Conservation (phyloP, 1,140 invertebrate species). For the Microplitis mediator region DNA sequence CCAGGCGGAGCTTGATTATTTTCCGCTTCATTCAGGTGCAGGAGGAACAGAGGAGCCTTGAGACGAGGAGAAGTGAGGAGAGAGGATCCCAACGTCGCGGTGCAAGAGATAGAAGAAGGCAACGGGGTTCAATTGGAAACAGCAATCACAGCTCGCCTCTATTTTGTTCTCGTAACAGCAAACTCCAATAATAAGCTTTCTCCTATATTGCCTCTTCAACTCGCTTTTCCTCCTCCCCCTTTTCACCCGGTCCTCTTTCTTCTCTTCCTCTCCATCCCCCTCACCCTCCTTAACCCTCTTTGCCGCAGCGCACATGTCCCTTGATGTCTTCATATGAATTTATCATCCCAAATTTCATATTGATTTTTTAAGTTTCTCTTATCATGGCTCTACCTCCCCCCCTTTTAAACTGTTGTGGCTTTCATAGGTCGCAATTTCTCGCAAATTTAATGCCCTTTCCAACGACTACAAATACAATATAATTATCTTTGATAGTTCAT, state of each 20-base stretch:
- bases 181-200: constrained; percentile 65
- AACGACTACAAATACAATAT: too few relatives aligned
- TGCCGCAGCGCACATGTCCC: too few relatives aligned
- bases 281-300: not conserved
- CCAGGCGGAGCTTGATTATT: constrained; percentile 62
- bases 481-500: too few relatives aligned
- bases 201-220: constrained; percentile 62
- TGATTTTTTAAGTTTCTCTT: too few relatives aligned
- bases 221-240: not conserved
- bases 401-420: too few relatives aligned
- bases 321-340: too few relatives aligned
- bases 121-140: constrained; percentile 62
- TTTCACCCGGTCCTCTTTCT: not conserved
- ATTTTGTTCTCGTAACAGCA: constrained; percentile 61
- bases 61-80: too few relatives aligned
- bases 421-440: too few relatives aligned
- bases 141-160: constrained; percentile 64
- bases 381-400: too few relatives aligned
- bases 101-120: constrained; percentile 29
- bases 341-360: too few relatives aligned
- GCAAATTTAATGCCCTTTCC: too few relatives aligned
- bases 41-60: constrained; percentile 38
- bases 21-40: constrained; percentile 62
- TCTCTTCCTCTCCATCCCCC: not conserved
- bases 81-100: not conserved